These are phyloP conservation scores for Chesias legatella DNA, from an alignment of 2,888 invertebrate genomes.

Conservation along the genomic window DNA sequence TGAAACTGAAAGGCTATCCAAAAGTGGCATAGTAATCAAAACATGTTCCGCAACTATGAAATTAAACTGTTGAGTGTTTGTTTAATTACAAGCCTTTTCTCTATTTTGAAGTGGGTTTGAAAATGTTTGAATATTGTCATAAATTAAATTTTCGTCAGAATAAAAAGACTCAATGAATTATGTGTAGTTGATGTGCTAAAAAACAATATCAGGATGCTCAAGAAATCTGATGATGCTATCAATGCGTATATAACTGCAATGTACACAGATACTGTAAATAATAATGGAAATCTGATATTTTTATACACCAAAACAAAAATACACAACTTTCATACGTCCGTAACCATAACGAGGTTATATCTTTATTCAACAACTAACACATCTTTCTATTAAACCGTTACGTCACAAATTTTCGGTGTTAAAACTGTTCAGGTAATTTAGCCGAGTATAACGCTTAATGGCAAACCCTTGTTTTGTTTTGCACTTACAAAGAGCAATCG, in stretches of 20 bases:
- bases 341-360: constrained; percentile 31
- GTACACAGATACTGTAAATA: no score
- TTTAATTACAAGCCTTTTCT: constrained; percentile 9
- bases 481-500: constrained; percentile 78
- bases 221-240: no score
- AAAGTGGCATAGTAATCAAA: constrained; percentile 29
- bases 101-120: not conserved
- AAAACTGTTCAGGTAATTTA: constrained; percentile 53
- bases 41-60: constrained; percentile 23
- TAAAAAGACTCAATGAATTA: no score
- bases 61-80: constrained; percentile 21
- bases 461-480: constrained; percentile 60
- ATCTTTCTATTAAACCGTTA: constrained; percentile 37
- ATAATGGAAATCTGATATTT: no score
- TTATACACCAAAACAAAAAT: not conserved
- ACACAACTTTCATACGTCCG: constrained; percentile 1
- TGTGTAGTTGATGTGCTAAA: no score
- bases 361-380: constrained; percentile 36
- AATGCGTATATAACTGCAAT: no score
- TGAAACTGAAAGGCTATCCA: constrained; percentile 30
- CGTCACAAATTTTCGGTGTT: constrained; percentile 44
- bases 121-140: not conserved
- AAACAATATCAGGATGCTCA: no score
- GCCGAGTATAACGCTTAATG: constrained; percentile 45
- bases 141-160: no score